Evolutionary conservation across 2,888 invertebrate species (phyloP), one percentile per base, ranked within the genome.

Genomic region (Aethes cnicana): DNA sequence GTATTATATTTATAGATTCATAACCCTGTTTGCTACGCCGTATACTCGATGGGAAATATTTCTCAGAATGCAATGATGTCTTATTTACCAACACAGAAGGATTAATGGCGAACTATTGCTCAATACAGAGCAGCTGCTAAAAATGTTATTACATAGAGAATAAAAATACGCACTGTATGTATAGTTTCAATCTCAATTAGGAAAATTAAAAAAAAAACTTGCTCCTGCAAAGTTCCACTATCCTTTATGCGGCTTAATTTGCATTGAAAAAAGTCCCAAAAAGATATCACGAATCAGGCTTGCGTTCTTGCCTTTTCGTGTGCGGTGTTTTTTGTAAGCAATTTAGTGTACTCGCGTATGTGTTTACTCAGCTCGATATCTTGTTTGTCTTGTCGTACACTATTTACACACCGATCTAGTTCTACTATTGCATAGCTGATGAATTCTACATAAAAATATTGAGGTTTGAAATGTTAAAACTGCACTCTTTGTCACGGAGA

Each of bases 351-450:
- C 59, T 44, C 52, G 47, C 53, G 62, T 62, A 68, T 68, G 63
- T 70, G 58, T 74, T 74, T 72, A 56, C 43, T 57, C 73, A 74
- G 72, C 55, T 56, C 55, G 66, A 59, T 63, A 65, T 67, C 37
- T 52, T 67, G 62, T 61, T 62, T 58, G 47, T 50, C 47, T 56
- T 55, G 57, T 55, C 54, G 47, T 55, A 53, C 53, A 54, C 54
- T 52, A 47, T 28, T 25, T 36, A 52, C 41, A 28, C 30, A 50
- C 42, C 41, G 28, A 28, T 37, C 25, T 26, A 20, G n/a, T n/a
- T 30, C 20, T 41, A 42, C 25, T 44, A 37, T 28, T 37, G 12
- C 36, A 18, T 30, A 4, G 9, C 16, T 18, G 25, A 16, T 25
- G 7, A 16, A 23, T 17, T 17, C 3, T 37, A 21, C 46, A 3